Base-by-base conservation (phyloP, 2,113 vertebrate species). In the Sula dactylatra region DNA sequence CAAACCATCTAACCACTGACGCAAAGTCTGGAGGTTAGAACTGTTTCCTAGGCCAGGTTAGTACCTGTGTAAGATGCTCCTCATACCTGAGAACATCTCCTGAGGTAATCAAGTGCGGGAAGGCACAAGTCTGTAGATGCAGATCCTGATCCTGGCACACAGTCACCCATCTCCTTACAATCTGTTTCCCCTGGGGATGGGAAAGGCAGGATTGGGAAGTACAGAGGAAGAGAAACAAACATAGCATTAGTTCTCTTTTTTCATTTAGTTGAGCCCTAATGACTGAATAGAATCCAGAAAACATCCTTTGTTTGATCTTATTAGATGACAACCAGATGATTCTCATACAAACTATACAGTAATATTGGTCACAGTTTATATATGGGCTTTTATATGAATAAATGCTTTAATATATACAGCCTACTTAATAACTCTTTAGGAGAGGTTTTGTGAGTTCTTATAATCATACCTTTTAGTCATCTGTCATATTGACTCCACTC, bases 41-140 rank as follows among this genome's bases (percentile, higher is more conserved):
- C 7, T 32, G 40, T 13, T 90, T 47, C 42, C 34, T n/a, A 24
- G 71, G 6, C 16, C 6, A 62, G 32, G 31, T 38, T 47, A 20
- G 11, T 50, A 74, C 29, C 76, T 61, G 25, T 20, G 0, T 36
- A 18, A 64, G 67, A 32, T 15, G 40, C n/a, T 69, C 38, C 47
- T 31, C 54, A 6, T 96, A 99, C 99, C 99, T 99, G 99, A 10
- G 99, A 99, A 96, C 99, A 99, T 86, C 98, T 99, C 97, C 98
- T 98, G 88, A 99, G 98, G 96, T 99, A 99, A 97, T 99, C 99
- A 65, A 99, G 98, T 1, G 99, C 99, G 0, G 99, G 99, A 88
- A 99, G 98, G 97, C 99, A 99, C 97, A 99, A 98, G 95, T 99
- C 99, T 42, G 99, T 99, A 95, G 99, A 99, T 45, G 98, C 98